Conservation (phyloP, 2,113 vertebrate genomes). For the Origma solitaria region DNA sequence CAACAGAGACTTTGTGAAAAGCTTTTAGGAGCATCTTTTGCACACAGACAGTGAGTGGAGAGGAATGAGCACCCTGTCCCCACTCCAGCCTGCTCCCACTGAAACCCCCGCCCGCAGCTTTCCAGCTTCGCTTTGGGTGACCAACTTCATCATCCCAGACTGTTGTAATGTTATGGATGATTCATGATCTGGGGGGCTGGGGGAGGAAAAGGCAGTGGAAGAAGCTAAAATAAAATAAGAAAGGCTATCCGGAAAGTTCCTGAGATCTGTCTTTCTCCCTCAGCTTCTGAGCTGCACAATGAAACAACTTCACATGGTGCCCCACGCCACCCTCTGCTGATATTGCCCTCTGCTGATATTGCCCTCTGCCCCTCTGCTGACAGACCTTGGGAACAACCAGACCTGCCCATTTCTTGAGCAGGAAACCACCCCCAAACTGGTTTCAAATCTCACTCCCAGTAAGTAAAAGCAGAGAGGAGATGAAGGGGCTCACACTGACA, state of each 20-base stretch:
- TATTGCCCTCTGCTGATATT: neutral
- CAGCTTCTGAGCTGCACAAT: neutral
- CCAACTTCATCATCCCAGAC: neutral
- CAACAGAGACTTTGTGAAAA: fast-evolving
- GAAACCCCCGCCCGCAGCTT: neutral
- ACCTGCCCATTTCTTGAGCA: neutral
- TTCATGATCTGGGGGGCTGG: neutral
- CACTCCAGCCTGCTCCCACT: neutral
- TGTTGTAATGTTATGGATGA: neutral
- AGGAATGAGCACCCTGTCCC: neutral
- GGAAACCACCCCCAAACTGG: neutral
- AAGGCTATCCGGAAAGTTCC: neutral
- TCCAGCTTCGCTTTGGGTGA: neutral
- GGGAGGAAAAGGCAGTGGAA: neutral
- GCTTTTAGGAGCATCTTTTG: neutral
- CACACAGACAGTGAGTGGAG: fast-evolving
- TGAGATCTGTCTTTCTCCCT: neutral
- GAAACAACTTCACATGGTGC: neutral
- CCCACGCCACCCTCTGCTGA: neutral
- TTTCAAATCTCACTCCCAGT: neutral
- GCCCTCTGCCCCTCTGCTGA: neutral
- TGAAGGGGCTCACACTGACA: neutral
- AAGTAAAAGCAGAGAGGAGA: neutral
- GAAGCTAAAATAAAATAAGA: neutral
- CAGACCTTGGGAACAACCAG: neutral